A percentile compares a stretch with the other conserved stretches of the same genome.
phyloP scores from a whole-genome alignment of 2,113 vertebrate species.

The Cryptomyrus ogoouensis region DNA sequence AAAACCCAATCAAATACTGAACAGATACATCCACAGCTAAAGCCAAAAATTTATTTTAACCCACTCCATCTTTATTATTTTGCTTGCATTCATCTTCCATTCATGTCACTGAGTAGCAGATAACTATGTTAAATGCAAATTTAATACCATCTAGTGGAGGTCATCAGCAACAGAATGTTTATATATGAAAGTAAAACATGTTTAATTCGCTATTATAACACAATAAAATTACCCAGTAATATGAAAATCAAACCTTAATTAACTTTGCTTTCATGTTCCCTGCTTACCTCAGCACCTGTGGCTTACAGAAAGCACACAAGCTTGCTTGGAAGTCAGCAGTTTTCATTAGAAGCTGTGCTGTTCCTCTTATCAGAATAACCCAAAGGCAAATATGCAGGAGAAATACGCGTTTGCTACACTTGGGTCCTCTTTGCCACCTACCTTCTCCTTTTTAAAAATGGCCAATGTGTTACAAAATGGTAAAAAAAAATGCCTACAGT shows the following conservation, averaged over 20 bases:
- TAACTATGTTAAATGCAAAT: slow-evolving; percentile 27
- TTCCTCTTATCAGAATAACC: not conserved
- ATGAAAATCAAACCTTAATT: slow-evolving; percentile 12
- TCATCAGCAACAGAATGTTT: slow-evolving; percentile 17
- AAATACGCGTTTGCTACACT: not conserved
- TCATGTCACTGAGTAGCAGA: not conserved
- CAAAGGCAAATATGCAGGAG: not conserved
- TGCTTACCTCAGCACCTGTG: not conserved
- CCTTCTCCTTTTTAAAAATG: not conserved
- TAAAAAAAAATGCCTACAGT: not conserved
- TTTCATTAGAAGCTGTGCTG: not conserved
- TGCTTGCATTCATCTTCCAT: not conserved
- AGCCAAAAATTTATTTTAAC: not conserved
- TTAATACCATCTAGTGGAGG: slow-evolving; percentile 25
- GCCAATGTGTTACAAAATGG: not conserved
- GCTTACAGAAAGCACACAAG: not conserved
- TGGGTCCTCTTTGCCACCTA: not conserved
- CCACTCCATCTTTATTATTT: not conserved
- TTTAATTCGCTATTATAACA: not conserved
- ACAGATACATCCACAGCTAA: not conserved
- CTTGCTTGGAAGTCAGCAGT: not conserved
- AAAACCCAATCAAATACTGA: not conserved
- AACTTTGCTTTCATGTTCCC: not conserved
- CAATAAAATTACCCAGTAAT: not conserved
- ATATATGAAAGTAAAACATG: not conserved